A percentile compares a stretch with the other conserved stretches of the same genome.
Conservation (phyloP, 2,797 vertebrate species). For the Brachyalestes nurse region DNA sequence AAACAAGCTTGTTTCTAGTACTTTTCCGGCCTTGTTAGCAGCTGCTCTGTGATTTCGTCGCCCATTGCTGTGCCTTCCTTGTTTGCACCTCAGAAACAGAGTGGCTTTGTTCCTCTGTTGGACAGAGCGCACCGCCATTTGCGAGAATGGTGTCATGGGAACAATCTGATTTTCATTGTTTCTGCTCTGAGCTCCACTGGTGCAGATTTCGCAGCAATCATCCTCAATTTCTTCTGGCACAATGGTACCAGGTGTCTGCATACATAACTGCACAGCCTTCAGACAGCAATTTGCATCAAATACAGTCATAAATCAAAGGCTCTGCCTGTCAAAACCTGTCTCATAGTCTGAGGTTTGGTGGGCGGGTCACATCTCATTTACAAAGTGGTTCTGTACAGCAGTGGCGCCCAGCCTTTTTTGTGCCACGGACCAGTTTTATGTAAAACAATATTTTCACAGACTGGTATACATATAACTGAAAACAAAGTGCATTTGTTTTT, state of each 20-base stretch:
- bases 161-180: constrained; percentile 38
- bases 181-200: constrained; percentile 22
- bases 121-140: constrained; percentile 31
- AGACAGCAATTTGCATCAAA: background rate
- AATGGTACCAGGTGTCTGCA: constrained; percentile 22
- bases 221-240: background rate
- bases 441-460: too few relatives aligned
- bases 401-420: too few relatives aligned
- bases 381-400: background rate
- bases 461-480: too few relatives aligned
- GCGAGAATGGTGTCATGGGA: constrained; percentile 36
- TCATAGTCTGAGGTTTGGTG: background rate
- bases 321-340: background rate
- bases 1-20: background rate
- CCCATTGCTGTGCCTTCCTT: constrained; percentile 16
- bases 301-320: constrained; percentile 1
- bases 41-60: constrained; percentile 21
- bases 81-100: constrained; percentile 43
- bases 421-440: too few relatives aligned
- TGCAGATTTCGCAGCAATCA: constrained; percentile 28
- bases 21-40: constrained; percentile 42
- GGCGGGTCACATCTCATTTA: background rate
- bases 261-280: background rate
- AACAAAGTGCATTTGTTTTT: too few relatives aligned
- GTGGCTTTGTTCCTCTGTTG: constrained; percentile 32